Conservation (phyloP, 2,888 invertebrate genomes). For the Lasius fuliginosus region DNA sequence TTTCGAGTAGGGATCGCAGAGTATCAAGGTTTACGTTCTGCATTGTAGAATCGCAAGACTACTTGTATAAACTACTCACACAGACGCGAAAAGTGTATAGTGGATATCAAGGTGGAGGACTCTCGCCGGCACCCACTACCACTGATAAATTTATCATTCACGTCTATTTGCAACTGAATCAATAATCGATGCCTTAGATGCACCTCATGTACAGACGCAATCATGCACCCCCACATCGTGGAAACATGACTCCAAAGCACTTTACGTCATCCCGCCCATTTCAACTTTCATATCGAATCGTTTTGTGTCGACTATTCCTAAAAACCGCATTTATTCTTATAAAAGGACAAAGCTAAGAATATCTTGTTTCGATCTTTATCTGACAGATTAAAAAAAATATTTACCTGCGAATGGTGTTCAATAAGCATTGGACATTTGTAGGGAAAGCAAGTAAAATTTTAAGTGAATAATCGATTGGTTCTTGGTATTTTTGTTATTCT, state of each 20-base stretch:
- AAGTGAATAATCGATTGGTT: background rate
- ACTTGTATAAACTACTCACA: background rate
- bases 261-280: background rate
- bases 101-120: slow-evolving; percentile 28
- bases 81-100: slow-evolving; percentile 16
- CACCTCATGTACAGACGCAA: slow-evolving; percentile 51
- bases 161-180: slow-evolving; percentile 76
- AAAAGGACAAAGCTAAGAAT: background rate
- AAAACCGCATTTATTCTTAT: background rate
- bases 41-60: background rate
- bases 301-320: background rate
- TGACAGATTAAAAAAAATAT: background rate
- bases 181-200: slow-evolving; percentile 73
- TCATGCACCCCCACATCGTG: background rate
- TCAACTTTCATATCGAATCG: slow-evolving; percentile 4
- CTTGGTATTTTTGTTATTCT: background rate
- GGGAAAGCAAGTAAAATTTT: background rate
- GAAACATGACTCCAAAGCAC: slow-evolving; percentile 25
- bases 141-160: slow-evolving; percentile 74
- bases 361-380: background rate
- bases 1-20: background rate
- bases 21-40: background rate
- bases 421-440: background rate
- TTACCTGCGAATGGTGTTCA: background rate
- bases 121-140: slow-evolving; percentile 13